These are phyloP conservation scores for Apeltes quadracus DNA, from an alignment of 2,113 vertebrate genomes.

Conservation along the genomic window DNA sequence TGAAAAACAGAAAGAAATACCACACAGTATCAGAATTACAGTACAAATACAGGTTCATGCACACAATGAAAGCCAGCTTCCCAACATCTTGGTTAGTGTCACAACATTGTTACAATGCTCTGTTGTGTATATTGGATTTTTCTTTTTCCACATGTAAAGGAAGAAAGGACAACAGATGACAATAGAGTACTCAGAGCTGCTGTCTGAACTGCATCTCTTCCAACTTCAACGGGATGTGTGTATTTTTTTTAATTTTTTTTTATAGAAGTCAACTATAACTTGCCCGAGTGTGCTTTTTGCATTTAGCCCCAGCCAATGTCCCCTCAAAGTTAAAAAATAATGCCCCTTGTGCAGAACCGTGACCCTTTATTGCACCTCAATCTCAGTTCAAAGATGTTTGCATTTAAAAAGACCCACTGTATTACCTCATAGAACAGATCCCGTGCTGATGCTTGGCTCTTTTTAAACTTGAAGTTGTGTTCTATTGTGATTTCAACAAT, in stretches of 20 bases:
- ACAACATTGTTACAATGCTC: slow-evolving; percentile 75
- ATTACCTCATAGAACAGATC: slow-evolving; percentile 13
- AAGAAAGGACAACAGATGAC: slow-evolving; percentile 43
- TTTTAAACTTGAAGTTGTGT: slow-evolving; percentile 3
- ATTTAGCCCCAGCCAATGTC: slow-evolving; percentile 56
- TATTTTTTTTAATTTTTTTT: slow-evolving; percentile 27
- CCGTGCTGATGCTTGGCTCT: neutral
- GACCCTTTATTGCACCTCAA: slow-evolving; percentile 55
- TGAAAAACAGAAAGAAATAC: slow-evolving; percentile 49
- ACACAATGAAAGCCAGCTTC: slow-evolving; percentile 83
- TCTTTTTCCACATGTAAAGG: slow-evolving; percentile 54
- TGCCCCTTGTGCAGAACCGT: slow-evolving; percentile 70
- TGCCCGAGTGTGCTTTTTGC: slow-evolving; percentile 47
- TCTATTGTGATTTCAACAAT: neutral
- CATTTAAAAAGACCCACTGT: slow-evolving; percentile 18
- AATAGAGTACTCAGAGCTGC: slow-evolving; percentile 39
- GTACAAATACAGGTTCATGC: slow-evolving; percentile 83
- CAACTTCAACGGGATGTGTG: slow-evolving; percentile 21
- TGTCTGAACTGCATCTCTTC: slow-evolving; percentile 32
- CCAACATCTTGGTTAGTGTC: slow-evolving; percentile 78
- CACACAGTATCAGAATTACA: slow-evolving; percentile 74
- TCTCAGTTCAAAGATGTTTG: slow-evolving; percentile 41
- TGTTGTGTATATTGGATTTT: slow-evolving; percentile 64
- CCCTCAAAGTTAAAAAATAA: slow-evolving; percentile 66
- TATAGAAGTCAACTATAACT: slow-evolving; percentile 21